phyloP scores from a whole-genome alignment of 2,888 invertebrate genomes.

The Caenorhabditis doughertyi region DNA sequence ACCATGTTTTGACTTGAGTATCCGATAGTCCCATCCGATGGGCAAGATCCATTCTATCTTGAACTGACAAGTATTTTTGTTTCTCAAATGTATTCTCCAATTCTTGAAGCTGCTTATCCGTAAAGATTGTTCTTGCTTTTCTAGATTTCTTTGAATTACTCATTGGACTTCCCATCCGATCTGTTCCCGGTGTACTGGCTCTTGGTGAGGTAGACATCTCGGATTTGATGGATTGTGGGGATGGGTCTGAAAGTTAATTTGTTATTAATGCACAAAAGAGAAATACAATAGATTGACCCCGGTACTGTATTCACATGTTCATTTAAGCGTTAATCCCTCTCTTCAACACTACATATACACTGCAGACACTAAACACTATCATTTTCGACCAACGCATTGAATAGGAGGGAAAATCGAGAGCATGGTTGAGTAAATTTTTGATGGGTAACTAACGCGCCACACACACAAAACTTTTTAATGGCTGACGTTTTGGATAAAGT shows the following conservation, averaged over 20 bases:
- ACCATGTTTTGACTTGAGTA: slow-evolving; percentile 99
- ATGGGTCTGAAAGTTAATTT: slow-evolving; percentile 49
- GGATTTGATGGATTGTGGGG: slow-evolving; percentile 43
- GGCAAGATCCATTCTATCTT: slow-evolving; percentile 95
- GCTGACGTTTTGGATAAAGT: slow-evolving; percentile 40
- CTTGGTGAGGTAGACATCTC: slow-evolving; percentile 56
- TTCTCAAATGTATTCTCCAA: slow-evolving; percentile 81
- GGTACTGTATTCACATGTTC: slow-evolving; percentile 57
- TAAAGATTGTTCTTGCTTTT: slow-evolving; percentile 88
- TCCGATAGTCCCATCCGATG: slow-evolving; percentile 93
- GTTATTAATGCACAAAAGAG: slow-evolving; percentile 52
- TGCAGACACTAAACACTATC: slow-evolving; percentile 66
- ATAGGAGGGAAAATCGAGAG: slow-evolving; percentile 43
- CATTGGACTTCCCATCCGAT: slow-evolving; percentile 54
- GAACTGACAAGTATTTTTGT: slow-evolving; percentile 84
- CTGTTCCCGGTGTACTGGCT: slow-evolving; percentile 55
- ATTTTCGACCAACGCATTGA: slow-evolving; percentile 64
- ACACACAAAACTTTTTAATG: slow-evolving; percentile 59
- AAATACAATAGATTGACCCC: slow-evolving; percentile 36
- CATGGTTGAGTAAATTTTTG: slow-evolving; percentile 63
- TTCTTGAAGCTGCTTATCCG: slow-evolving; percentile 88
- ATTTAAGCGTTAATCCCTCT: slow-evolving; percentile 63
- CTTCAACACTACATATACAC: slow-evolving; percentile 23
- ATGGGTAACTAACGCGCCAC: slow-evolving; percentile 52
- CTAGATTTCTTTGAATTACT: slow-evolving; percentile 81